These are phyloP conservation scores for Gymnoscelis rufifasciata DNA, from an alignment of 2,888 invertebrate species.

Conservation along the genomic window DNA sequence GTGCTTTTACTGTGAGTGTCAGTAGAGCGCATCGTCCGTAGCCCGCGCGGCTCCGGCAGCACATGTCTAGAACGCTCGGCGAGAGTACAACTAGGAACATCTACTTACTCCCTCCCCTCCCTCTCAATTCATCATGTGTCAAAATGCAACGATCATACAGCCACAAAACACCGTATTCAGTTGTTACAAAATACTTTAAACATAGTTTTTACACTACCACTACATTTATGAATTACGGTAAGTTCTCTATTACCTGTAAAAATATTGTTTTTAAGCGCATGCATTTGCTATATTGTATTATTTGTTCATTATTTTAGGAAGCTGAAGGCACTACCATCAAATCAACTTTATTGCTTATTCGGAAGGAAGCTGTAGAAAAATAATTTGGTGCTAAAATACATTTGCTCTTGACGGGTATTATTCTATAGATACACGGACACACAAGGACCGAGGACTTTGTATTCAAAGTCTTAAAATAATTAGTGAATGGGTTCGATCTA, in stretches of 20 bases:
- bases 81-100: slow-evolving; percentile 68
- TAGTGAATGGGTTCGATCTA: slow-evolving; percentile 34
- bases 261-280: slow-evolving; percentile 73
- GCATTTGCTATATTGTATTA: slow-evolving; percentile 64
- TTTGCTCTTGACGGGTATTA: slow-evolving; percentile 57
- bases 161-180: slow-evolving; percentile 49
- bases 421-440: slow-evolving; percentile 34
- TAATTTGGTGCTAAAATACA: slow-evolving; percentile 65
- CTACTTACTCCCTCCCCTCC: slow-evolving; percentile 51
- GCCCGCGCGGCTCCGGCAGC: slow-evolving; percentile 52
- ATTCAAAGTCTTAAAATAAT: slow-evolving; percentile 46
- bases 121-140: slow-evolving; percentile 56
- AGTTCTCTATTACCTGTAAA: slow-evolving; percentile 74
- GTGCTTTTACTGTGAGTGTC: slow-evolving; percentile 50
- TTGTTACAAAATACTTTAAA: slow-evolving; percentile 69
- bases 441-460: slow-evolving; percentile 44
- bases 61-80: slow-evolving; percentile 58
- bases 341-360: slow-evolving; percentile 69
- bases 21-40: slow-evolving; percentile 37
- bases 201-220: slow-evolving; percentile 64
- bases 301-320: slow-evolving; percentile 63
- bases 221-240: slow-evolving; percentile 72
- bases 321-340: slow-evolving; percentile 78
- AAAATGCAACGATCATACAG: slow-evolving; percentile 74
- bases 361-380: slow-evolving; percentile 74